Base-by-base conservation (phyloP, 2,888 invertebrate species). In the Limnephilus rhombicus region DNA sequence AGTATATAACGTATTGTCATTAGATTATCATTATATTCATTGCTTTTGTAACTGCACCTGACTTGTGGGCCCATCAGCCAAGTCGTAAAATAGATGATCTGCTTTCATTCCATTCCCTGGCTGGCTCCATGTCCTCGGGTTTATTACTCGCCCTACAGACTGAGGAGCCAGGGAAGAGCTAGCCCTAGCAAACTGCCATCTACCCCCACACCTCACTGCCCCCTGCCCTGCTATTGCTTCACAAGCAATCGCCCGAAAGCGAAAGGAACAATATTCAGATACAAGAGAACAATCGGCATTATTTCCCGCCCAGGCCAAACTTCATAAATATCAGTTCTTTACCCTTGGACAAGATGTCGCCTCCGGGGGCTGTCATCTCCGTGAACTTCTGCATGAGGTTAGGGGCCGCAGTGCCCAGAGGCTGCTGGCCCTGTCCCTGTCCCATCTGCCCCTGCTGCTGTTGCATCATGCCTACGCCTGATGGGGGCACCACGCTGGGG, bases 291-390 rank as follows among this genome's bases (percentile, higher is more conserved):
- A 85, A 89, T 68, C 45, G 68, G n/a, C 94, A 96, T 97, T 97
- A 97, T 97, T 97, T 97, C 95, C 97, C 97, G 94, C 98, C 98
- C 94, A 98, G 97, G 94, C 98, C 98, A 95, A 99, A 99, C 96
- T 98, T 98, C 98, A 98, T 98, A 96, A 99, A 98, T 95, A 98
- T 98, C 94, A 98, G 97, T 96, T 98, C 98, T 96, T 99, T 98
- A 94, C 98, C 98, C 96, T 98, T 98, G 95, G 98, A 98, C 94
- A 98, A 97, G 94, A 98, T 98, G 95, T 98, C 98, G 94, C 98
- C 98, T 94, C 98, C 98, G 94, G 98, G 98, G 93, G 98, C 98
- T 92, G 98, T 98, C 96, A 98, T 98, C 95, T 98, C 98, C 94
- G 98, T 97, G 95, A 98, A 97, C 96, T 98, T 98, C 95, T 98